phyloP scores from a whole-genome alignment of 2,113 vertebrate species.

The Miniopterus natalensis region DNA sequence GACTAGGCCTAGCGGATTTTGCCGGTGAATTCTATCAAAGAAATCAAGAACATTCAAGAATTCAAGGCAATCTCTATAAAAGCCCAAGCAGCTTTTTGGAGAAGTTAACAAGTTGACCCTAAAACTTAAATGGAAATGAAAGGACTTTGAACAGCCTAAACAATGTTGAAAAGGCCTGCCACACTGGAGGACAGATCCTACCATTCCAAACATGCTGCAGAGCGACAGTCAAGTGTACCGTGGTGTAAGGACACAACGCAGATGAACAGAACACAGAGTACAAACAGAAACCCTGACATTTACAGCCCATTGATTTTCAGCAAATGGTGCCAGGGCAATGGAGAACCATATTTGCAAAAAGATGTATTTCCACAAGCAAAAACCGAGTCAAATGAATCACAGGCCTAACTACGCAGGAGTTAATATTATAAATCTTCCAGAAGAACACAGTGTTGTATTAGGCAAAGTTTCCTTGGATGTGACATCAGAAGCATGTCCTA shows the following conservation, averaged over 20 bases:
- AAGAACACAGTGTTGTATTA: background rate
- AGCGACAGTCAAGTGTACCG: accelerated
- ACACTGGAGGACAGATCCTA: background rate
- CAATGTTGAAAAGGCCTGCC: background rate
- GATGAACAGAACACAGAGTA: too few species aligned
- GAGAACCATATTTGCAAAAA: background rate
- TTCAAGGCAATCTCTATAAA: background rate
- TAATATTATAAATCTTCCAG: background rate
- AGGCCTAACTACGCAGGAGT: background rate
- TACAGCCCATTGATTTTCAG: accelerated
- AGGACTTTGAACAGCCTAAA: background rate
- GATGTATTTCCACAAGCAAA: background rate
- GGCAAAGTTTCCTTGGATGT: background rate
- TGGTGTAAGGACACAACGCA: too few species aligned
- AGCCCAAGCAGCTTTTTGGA: background rate
- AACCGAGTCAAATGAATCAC: background rate
- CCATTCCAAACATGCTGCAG: background rate
- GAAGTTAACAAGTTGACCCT: background rate
- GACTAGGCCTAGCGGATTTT: background rate
- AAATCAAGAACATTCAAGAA: background rate
- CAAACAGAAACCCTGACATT: background rate
- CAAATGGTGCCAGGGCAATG: background rate
- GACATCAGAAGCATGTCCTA: background rate
- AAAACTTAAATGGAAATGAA: background rate
- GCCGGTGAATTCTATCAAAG: background rate